Conservation (phyloP, 2,797 vertebrate species). For the Pangasius macronema region DNA sequence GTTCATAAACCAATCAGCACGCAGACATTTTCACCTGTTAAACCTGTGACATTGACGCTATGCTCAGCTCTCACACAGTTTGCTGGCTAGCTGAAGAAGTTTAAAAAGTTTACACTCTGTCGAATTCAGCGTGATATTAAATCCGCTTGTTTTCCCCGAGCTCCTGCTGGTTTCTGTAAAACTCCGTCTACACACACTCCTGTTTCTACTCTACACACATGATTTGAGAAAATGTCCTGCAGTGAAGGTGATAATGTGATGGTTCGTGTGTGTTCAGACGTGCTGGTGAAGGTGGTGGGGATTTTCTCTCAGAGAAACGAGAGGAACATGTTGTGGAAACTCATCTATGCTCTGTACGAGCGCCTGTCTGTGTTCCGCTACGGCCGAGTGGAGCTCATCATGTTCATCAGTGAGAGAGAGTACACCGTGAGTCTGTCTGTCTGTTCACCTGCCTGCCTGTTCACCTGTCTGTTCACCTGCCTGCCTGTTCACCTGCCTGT, state of each 20-base stretch:
- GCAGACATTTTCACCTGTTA: too few relatives aligned
- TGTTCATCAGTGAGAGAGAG: slow-evolving; percentile 87
- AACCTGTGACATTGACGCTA: not conserved
- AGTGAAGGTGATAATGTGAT: slow-evolving; percentile 50
- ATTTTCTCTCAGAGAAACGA: slow-evolving; percentile 77
- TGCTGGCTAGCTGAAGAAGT: not conserved
- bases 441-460: not conserved
- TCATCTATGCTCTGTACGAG: slow-evolving; percentile 82
- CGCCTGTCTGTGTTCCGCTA: slow-evolving; percentile 83
- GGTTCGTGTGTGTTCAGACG: slow-evolving; percentile 68
- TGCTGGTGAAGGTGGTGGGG: slow-evolving; percentile 86
- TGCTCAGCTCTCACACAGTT: too few relatives aligned
- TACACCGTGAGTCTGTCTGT: slow-evolving; percentile 76
- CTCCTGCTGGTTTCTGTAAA: too few relatives aligned
- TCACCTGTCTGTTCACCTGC: too few relatives aligned
- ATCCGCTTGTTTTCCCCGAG: too few relatives aligned
- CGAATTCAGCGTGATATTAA: too few relatives aligned
- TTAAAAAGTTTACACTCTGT: too few relatives aligned
- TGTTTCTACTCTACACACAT: not conserved
- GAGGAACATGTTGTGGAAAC: slow-evolving; percentile 80
- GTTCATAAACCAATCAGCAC: too few relatives aligned
- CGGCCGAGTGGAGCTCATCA: slow-evolving; percentile 87
- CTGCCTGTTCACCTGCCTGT: not conserved
- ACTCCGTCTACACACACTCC: not conserved
- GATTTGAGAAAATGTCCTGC: not conserved